A percentile compares a stretch with the other conserved stretches of the same genome.
These are phyloP conservation scores for Tyria jacobaeae DNA, from an alignment of 2,888 invertebrate genomes.

Conservation along the genomic window DNA sequence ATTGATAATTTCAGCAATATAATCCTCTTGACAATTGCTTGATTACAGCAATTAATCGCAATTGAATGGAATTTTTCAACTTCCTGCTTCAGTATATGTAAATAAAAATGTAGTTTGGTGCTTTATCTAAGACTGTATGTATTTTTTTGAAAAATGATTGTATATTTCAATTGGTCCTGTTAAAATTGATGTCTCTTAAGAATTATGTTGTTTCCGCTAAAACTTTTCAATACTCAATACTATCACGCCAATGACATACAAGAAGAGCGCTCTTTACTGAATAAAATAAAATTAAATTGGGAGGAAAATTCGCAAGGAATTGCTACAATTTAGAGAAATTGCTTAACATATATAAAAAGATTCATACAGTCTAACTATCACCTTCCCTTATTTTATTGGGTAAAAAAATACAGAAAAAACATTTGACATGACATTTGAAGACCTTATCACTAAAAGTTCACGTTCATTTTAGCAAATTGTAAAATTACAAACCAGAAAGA, in stretches of 20 bases:
- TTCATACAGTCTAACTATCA: too few relatives aligned
- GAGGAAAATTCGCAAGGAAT: too few relatives aligned
- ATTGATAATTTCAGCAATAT: conserved; percentile 79
- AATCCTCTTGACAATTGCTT: conserved; percentile 80
- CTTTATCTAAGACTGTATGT: not conserved
- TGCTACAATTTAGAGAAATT: too few relatives aligned
- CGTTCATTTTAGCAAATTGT: too few relatives aligned
- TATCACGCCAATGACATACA: too few relatives aligned
- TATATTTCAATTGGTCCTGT: not conserved
- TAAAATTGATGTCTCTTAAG: not conserved
- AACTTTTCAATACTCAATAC: not conserved
- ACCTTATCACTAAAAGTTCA: not conserved
- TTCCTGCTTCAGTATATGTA: conserved; percentile 64
- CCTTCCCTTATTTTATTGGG: too few relatives aligned
- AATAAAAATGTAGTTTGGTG: conserved; percentile 25
- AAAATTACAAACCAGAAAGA: not conserved
- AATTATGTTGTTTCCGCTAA: not conserved
- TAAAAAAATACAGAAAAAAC: not conserved
- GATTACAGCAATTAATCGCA: conserved; percentile 85
- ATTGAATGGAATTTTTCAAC: conserved; percentile 80
- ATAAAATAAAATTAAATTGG: too few relatives aligned
- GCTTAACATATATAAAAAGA: too few relatives aligned
- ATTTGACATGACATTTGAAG: not conserved
- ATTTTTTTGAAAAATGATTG: too few relatives aligned
- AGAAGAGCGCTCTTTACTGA: too few relatives aligned